Evolutionary conservation across 2,113 vertebrate species (phyloP).

Genomic region (Engystomops pustulosus): DNA sequence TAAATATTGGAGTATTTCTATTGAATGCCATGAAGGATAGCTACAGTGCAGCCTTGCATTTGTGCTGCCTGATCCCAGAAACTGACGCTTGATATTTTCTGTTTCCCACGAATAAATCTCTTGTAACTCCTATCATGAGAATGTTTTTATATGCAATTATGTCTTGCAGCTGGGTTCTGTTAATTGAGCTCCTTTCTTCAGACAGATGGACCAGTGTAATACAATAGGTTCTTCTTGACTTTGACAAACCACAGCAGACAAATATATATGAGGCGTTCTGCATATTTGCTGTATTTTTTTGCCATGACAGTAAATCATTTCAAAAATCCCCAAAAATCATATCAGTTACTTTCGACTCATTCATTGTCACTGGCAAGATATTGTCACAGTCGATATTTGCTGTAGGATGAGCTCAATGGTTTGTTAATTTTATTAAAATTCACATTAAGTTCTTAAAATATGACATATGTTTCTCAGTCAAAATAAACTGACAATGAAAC

Average conservation of each 20-base stretch:
- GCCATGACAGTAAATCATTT: conserved; percentile 12
- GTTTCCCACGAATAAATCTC: conserved; percentile 16
- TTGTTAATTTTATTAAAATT: no score
- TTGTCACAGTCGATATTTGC: no score
- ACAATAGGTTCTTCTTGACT: conserved; percentile 21
- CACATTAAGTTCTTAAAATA: no score
- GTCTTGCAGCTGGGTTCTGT: conserved; percentile 20
- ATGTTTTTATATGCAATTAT: conserved; percentile 37
- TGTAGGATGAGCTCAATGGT: no score
- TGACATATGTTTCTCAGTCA: no score
- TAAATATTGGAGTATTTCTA: neutral
- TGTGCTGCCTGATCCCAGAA: neutral
- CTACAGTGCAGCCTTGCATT: neutral
- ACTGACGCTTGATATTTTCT: conserved; percentile 11
- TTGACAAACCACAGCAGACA: conserved; percentile 33
- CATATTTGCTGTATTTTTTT: conserved; percentile 24
- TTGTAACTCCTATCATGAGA: conserved; percentile 11
- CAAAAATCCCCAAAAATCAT: neutral
- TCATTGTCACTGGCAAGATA: no score
- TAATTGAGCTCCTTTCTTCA: conserved; percentile 24
- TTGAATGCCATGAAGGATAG: neutral
- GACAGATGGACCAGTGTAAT: conserved; percentile 6
- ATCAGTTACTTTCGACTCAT: neutral
- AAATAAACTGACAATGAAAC: neutral
- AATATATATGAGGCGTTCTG: conserved; percentile 7